These are phyloP conservation scores for Colletes latitarsis DNA, from an alignment of 1,140 invertebrate species.

Conservation along the genomic window DNA sequence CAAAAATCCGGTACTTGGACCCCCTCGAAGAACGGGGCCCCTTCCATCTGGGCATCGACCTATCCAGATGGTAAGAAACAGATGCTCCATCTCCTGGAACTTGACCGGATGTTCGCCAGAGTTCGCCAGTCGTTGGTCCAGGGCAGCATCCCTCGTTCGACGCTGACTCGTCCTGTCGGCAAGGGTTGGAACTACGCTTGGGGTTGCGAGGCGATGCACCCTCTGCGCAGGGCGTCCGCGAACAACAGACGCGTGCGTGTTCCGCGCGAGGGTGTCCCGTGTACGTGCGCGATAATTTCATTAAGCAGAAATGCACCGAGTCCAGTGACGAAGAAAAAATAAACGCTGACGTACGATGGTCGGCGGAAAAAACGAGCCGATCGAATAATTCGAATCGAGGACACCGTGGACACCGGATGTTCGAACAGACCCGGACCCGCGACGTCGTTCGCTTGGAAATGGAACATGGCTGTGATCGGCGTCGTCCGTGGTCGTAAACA, in stretches of 20 bases:
- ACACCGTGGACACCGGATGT: neutral
- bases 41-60: slow-evolving; percentile 29
- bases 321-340: neutral
- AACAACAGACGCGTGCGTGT: slow-evolving; percentile 65
- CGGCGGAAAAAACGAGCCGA: neutral
- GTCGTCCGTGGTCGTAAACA: slow-evolving; percentile 19
- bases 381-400: neutral
- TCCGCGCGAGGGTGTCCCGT: slow-evolving; percentile 15
- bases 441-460: neutral
- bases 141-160: slow-evolving; percentile 64
- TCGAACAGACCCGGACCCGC: neutral
- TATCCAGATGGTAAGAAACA: slow-evolving; percentile 61
- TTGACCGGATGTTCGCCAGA: slow-evolving; percentile 57
- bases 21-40: neutral
- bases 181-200: slow-evolving; percentile 47
- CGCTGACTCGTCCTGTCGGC: slow-evolving; percentile 62
- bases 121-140: slow-evolving; percentile 76
- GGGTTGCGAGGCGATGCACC: slow-evolving; percentile 57
- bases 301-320: slow-evolving; percentile 21
- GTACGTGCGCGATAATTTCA: slow-evolving; percentile 38
- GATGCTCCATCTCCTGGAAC: slow-evolving; percentile 37
- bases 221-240: slow-evolving; percentile 60
- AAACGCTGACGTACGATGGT: no score
- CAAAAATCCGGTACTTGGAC: neutral
- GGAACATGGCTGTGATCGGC: slow-evolving; percentile 72